phyloP scores from a whole-genome alignment of 2,113 vertebrate genomes.

The Halcyon malimbica region DNA sequence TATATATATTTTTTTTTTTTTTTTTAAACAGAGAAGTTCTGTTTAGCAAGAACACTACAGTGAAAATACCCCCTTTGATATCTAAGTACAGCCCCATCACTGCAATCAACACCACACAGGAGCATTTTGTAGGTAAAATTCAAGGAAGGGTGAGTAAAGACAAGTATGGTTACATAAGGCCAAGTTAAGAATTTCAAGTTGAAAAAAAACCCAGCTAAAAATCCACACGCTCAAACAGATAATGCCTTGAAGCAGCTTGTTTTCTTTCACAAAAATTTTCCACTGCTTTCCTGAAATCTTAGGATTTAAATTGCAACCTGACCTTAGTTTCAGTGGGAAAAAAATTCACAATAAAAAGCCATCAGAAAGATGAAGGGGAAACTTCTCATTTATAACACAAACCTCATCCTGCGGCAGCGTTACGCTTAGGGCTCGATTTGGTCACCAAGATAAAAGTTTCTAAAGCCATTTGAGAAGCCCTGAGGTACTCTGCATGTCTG shows the following conservation, averaged over 20 bases:
- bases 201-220: neutral
- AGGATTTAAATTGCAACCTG: neutral
- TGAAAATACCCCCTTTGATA: neutral
- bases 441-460: neutral
- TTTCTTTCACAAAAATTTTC: neutral
- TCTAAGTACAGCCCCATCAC: neutral
- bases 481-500: neutral
- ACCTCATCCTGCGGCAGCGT: neutral
- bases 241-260: neutral
- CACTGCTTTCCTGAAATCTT: neutral
- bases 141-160: neutral
- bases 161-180: neutral
- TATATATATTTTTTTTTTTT: neutral
- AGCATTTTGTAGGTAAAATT: neutral
- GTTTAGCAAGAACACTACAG: neutral
- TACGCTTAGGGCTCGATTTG: neutral
- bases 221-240: neutral
- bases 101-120: no score
- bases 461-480: neutral
- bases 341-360: neutral
- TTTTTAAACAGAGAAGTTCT: neutral
- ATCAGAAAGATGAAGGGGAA: neutral
- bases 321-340: neutral
- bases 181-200: neutral
- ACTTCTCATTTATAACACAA: neutral